Evolutionary conservation across 2,888 invertebrate species (phyloP), one percentile per base, ranked within the genome.

Genomic region (Callyntrura sp.): DNA sequence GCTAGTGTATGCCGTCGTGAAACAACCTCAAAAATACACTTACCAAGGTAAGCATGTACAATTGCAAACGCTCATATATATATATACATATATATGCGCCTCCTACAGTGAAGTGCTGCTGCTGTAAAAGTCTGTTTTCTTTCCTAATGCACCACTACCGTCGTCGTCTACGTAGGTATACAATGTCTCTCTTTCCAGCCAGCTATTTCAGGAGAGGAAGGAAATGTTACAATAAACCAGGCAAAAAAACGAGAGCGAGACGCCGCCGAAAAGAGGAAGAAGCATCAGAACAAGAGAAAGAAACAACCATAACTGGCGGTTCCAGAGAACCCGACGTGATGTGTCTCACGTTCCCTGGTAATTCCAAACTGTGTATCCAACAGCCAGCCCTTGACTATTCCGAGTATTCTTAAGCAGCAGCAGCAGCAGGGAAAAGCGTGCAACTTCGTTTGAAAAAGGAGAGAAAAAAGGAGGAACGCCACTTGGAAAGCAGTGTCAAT

Each of bases 401-500:
- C 25, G 8, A 45, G 14, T 62, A 12, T 48, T 17, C 4, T n/a
- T 12, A 11, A 17, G 11, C 35, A 81, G 43, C 14, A 35, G 14
- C n/a, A 57, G 82, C 28, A n/a, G 82, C 28, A n/a, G 17, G 35
- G 17, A 79, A 20, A 79, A 57, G 60, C 35, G 57, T 51, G 76
- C 51, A 5, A 35, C 57, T 70, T 4, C 35, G 51, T 55, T 76
- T 60, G 79, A 45, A 43, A 51, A 65, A 79, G 28, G 73, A 70
- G 84, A 70, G 70, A 23, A 28, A 68, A 65, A 23, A 51, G n/a
- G 62, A 86, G 68, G 78, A 85, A 81, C 90, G 85, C 85, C 90
- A 85, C 82, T 89, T 70, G 86, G 81, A 90, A 83, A 86, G 45
- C 86, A 73, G 90, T 90, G 90, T 90, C 90, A 90, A 90, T 90